A percentile compares a stretch with the other conserved stretches of the same genome.
phyloP scores from a whole-genome alignment of 2,888 invertebrate genomes.

The Euproctis similis region DNA sequence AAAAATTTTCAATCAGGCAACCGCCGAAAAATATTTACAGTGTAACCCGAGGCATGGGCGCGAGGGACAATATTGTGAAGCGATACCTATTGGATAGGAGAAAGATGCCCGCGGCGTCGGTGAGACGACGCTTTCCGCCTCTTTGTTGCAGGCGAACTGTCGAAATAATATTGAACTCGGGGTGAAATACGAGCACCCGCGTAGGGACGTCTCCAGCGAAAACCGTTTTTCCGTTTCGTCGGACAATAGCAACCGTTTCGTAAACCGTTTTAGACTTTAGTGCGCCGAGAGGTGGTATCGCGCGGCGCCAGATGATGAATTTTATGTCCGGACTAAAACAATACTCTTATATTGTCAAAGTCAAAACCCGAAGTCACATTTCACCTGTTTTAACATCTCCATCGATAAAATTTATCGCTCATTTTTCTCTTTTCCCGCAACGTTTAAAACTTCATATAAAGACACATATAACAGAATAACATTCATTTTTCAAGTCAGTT shows the following conservation, averaged over 20 bases:
- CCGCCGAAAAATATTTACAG: slow-evolving; percentile 72
- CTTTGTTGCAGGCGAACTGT: slow-evolving; percentile 62
- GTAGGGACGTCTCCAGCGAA: slow-evolving; percentile 59
- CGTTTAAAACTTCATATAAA: too few relatives aligned
- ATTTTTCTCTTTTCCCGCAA: too few relatives aligned
- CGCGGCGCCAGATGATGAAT: slow-evolving; percentile 28
- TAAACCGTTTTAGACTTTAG: slow-evolving; percentile 50
- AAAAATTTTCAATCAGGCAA: slow-evolving; percentile 71
- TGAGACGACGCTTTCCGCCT: slow-evolving; percentile 53
- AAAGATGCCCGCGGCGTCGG: slow-evolving; percentile 56
- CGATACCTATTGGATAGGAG: slow-evolving; percentile 57
- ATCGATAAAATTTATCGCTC: too few relatives aligned
- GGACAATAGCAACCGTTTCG: slow-evolving; percentile 63
- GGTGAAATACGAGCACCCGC: slow-evolving; percentile 70
- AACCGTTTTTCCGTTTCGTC: slow-evolving; percentile 66
- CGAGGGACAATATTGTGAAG: slow-evolving; percentile 69
- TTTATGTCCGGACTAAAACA: background rate
- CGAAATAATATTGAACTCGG: slow-evolving; percentile 73
- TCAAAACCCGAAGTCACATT: too few relatives aligned
- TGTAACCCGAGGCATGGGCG: slow-evolving; percentile 65
- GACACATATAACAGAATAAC: too few relatives aligned
- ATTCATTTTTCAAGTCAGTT: too few relatives aligned
- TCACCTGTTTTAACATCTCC: too few relatives aligned
- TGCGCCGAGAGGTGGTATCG: slow-evolving; percentile 37
- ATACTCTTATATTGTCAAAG: too few relatives aligned